A percentile compares a stretch with the other conserved stretches of the same genome.
Evolutionary conservation across 2,113 vertebrate species (phyloP).

Genomic region (Cisticola juncidis): DNA sequence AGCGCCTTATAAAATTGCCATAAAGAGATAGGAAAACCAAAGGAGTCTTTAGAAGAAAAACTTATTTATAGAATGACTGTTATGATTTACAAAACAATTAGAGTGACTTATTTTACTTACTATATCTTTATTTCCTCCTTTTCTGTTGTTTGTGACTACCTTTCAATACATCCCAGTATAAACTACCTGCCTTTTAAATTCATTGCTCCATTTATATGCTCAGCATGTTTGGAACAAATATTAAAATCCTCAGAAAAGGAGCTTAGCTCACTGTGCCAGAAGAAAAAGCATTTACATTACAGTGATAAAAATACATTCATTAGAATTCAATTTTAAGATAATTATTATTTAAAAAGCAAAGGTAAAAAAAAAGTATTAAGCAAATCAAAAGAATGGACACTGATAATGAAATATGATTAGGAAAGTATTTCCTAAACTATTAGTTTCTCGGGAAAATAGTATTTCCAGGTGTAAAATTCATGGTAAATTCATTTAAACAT

Average conservation of each 20-base stretch:
- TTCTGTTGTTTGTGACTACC: not conserved
- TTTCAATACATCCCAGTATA: not conserved
- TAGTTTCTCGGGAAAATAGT: not conserved
- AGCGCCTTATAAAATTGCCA: not conserved
- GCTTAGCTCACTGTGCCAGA: constrained; percentile 6
- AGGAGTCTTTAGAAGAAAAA: not conserved
- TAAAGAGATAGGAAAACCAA: constrained; percentile 20
- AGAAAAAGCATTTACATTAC: not conserved
- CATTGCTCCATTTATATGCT: not conserved
- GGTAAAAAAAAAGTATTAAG: not conserved
- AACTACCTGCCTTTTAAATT: constrained; percentile 9
- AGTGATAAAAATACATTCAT: constrained; percentile 6
- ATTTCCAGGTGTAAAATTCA: constrained; percentile 22
- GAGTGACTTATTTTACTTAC: not conserved
- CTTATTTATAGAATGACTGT: not conserved
- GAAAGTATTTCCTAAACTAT: not conserved
- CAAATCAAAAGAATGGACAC: not conserved
- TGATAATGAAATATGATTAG: not conserved
- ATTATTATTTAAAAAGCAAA: constrained; percentile 28
- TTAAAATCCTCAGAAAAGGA: not conserved
- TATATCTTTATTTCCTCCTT: not conserved
- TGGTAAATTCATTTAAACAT: not conserved
- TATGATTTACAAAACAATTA: not conserved
- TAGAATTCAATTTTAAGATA: not conserved
- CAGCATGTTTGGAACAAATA: constrained; percentile 21